A percentile compares a stretch with the other conserved stretches of the same genome.
Conservation (phyloP, 2,113 vertebrate species). For the Rhynchomys soricoides region DNA sequence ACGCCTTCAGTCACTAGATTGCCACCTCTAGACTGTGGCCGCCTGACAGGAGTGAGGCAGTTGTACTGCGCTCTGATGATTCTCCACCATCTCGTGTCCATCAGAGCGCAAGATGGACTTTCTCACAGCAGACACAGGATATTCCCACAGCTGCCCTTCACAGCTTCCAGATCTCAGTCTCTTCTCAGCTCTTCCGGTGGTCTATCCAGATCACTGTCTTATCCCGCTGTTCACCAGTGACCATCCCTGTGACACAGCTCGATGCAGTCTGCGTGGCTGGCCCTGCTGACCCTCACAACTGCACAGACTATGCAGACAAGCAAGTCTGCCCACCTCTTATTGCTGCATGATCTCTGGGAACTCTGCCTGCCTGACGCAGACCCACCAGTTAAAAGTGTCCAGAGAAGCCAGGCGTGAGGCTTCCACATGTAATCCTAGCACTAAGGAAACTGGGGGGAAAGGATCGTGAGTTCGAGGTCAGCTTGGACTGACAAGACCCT, state of each 20-base stretch:
- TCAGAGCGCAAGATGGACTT: background rate
- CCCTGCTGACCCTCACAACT: background rate
- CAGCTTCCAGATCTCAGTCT: background rate
- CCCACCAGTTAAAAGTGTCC: background rate
- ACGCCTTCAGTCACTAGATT: too few species aligned
- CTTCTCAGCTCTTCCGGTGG: background rate
- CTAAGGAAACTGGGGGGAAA: background rate
- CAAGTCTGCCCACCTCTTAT: too few species aligned
- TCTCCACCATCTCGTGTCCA: background rate
- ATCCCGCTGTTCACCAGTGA: background rate
- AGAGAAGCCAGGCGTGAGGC: background rate
- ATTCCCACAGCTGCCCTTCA: too few species aligned
- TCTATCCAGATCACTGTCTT: background rate
- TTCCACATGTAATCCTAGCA: background rate
- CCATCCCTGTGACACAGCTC: background rate
- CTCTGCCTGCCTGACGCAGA: background rate
- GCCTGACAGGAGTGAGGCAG: background rate
- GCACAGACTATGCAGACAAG: background rate
- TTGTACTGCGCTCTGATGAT: background rate
- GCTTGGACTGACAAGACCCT: background rate
- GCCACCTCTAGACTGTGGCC: too few species aligned
- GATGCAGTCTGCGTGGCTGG: background rate
- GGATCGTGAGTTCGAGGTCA: background rate
- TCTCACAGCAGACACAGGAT: background rate
- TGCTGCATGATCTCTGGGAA: background rate